Evolutionary conservation across 2,113 vertebrate species (phyloP).

Genomic region (Sula dactylatra): DNA sequence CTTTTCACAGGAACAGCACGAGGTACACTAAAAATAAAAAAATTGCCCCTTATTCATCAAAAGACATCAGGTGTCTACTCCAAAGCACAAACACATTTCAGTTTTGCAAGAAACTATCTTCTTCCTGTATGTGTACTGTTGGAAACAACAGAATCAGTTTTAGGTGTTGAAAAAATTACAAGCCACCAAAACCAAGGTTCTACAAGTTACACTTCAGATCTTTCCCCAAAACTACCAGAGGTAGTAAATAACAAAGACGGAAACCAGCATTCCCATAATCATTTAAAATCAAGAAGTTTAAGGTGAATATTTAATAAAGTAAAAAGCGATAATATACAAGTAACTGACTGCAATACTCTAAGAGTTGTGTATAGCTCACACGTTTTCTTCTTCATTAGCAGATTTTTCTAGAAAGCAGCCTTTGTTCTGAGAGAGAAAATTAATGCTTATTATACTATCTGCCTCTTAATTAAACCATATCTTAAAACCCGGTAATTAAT

Average conservation of each 20-base stretch:
- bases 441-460: constrained; percentile 54
- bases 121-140: neutral
- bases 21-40: neutral
- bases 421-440: constrained; percentile 61
- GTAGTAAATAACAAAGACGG: neutral
- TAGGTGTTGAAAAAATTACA: neutral
- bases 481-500: constrained; percentile 57
- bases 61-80: neutral
- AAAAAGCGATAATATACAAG: neutral
- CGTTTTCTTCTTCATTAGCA: neutral
- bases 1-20: neutral
- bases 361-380: neutral
- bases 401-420: neutral
- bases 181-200: neutral
- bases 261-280: neutral
- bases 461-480: constrained; percentile 57
- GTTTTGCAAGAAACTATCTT: neutral
- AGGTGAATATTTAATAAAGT: neutral
- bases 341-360: neutral
- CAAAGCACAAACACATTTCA: neutral
- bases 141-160: neutral
- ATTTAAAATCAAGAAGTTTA: neutral
- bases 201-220: neutral
- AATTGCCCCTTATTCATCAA: neutral
- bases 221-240: neutral